phyloP scores from a whole-genome alignment of 1,140 invertebrate genomes.

The Lysiphlebus fabarum region DNA sequence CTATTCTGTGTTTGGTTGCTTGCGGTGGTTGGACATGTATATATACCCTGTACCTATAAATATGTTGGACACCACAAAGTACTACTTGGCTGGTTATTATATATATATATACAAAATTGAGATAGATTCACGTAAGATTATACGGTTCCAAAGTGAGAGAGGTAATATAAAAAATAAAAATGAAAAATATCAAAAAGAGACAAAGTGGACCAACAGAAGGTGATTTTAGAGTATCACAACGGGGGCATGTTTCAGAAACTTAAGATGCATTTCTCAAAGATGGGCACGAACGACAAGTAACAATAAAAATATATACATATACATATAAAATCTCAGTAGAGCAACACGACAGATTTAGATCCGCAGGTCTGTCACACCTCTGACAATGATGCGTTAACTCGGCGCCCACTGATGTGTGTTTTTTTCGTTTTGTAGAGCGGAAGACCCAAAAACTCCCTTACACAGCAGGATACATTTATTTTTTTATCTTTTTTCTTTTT shows the following conservation, averaged over 20 bases:
- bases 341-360: constrained; percentile 43
- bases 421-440: constrained; percentile 8
- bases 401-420: constrained; percentile 29
- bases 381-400: constrained; percentile 43
- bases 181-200: constrained; percentile 1
- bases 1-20: too few species aligned
- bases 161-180: too few species aligned
- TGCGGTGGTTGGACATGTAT: too few species aligned
- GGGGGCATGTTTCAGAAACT: constrained; percentile 9
- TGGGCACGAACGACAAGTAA: constrained; percentile 34
- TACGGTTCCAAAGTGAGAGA: too few species aligned
- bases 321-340: constrained; percentile 1
- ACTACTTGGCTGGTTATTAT: too few species aligned
- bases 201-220: constrained; percentile 4
- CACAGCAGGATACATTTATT: constrained; percentile 1
- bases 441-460: not conserved
- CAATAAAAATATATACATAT: constrained; percentile 28
- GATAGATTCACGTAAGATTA: too few species aligned
- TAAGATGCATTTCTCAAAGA: constrained; percentile 38
- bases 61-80: too few species aligned
- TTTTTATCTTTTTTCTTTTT: constrained; percentile 1
- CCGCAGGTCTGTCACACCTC: constrained; percentile 38
- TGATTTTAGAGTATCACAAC: constrained; percentile 13
- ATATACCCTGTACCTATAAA: too few species aligned
- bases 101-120: too few species aligned